These are phyloP conservation scores for Volucella bombylans DNA, from an alignment of 2,888 invertebrate species.

Conservation along the genomic window DNA sequence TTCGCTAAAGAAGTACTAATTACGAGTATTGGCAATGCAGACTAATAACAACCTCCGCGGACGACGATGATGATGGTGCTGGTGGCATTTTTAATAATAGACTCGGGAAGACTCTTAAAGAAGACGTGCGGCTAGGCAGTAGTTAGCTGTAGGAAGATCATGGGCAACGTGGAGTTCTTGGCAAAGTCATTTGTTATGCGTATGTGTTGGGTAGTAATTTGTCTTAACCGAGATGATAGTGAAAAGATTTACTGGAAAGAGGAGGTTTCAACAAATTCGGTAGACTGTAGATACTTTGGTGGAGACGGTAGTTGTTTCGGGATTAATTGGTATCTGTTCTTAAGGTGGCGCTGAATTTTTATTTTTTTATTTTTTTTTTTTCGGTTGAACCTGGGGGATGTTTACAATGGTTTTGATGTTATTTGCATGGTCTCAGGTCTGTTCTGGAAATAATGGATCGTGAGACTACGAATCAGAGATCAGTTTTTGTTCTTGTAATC, in stretches of 20 bases:
- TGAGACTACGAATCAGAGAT: background rate
- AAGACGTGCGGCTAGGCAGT: constrained; percentile 13
- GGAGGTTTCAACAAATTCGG: constrained; percentile 56
- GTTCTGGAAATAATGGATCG: background rate
- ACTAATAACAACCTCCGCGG: constrained; percentile 51
- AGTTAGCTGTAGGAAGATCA: constrained; percentile 17
- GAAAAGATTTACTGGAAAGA: constrained; percentile 63
- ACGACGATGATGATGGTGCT: constrained; percentile 58
- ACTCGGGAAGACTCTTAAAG: constrained; percentile 24
- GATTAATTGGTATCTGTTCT: constrained; percentile 49
- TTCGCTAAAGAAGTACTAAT: constrained; percentile 76
- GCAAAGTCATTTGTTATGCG: constrained; percentile 67
- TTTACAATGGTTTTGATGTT: constrained; percentile 19
- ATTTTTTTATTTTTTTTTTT: constrained; percentile 31
- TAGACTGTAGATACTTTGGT: constrained; percentile 16
- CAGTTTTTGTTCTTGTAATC: too few relatives aligned
- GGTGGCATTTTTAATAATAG: constrained; percentile 62
- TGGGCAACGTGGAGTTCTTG: constrained; percentile 7
- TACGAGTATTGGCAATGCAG: constrained; percentile 70
- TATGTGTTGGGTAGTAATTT: constrained; percentile 58
- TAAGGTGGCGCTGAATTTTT: constrained; percentile 64
- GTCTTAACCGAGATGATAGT: constrained; percentile 61
- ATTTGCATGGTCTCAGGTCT: background rate
- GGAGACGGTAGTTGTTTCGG: constrained; percentile 14
- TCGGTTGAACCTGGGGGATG: constrained; percentile 17